Evolutionary conservation across 2,888 invertebrate species (phyloP), one percentile per base, ranked within the genome.

Genomic region (Apeira syringaria): DNA sequence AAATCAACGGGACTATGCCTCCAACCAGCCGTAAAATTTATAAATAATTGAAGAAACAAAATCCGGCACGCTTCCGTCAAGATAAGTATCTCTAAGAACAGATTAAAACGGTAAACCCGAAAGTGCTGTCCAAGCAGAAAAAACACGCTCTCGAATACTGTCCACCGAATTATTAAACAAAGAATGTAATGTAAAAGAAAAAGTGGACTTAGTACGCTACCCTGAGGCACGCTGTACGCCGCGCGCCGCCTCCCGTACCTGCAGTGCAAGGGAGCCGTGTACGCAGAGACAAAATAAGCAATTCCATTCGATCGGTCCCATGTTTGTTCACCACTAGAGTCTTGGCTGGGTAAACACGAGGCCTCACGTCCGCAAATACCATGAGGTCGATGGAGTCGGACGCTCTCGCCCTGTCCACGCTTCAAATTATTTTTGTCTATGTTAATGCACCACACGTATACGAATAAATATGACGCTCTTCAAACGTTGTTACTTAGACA

Each of bases 281-380:
- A 84, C 81, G 84, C 81, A 77, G 82, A 81, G 83, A 88, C 87
- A 89, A 89, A 89, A 88, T 89, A 88, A 88, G 88, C 88, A 88
- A 89, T 88, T 87, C 88, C 86, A 78, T 80, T 69, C 83, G 81
- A 85, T 87, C 84, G 80, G 86, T 74, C 84, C 82, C 74, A 73
- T 89, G 85, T 89, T 89, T 89, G 87, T 78, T 75, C 79, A 82
- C 86, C 88, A 89, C 88, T 89, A 88, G 86, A 88, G 86, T 74
- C 83, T 82, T 83, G 86, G 82, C 84, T 85, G 80, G 57, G 80
- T 78, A 85, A 88, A 88, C 84, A 86, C 61, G 63, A 71, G 78
- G 85, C 78, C 86, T 86, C 87, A 86, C 88, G 88, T 88, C 83
- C 74, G 86, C 87, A 89, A 89, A 88, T 85, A 89, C 68, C 74